Evolutionary conservation across 2,888 invertebrate genomes (phyloP).

Genomic region (Tortricodes alternella): DNA sequence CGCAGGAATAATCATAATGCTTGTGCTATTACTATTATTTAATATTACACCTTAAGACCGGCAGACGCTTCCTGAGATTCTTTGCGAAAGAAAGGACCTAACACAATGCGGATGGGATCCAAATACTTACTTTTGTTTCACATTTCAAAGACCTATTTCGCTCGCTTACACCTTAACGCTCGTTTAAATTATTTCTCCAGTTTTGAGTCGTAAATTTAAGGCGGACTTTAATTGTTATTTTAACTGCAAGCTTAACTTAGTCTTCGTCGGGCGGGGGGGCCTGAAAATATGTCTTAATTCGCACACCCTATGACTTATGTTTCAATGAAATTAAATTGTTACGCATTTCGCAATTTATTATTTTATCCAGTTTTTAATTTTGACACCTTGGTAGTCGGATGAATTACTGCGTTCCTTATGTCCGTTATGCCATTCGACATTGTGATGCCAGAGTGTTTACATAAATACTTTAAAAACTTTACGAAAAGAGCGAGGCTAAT

Average conservation of each 20-base stretch:
- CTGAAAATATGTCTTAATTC: conserved; percentile 81
- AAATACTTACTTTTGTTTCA: conserved; percentile 75
- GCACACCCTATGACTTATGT: conserved; percentile 76
- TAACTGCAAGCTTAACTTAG: conserved; percentile 80
- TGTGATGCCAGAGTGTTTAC: no score
- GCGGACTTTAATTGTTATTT: conserved; percentile 82
- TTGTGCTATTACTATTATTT: conserved; percentile 74
- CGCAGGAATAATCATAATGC: conserved; percentile 75
- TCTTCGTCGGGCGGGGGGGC: conserved; percentile 59
- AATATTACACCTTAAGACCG: conserved; percentile 75
- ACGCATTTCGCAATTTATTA: conserved; percentile 46
- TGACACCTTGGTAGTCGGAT: not conserved
- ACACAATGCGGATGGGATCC: conserved; percentile 56
- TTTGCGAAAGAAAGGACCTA: conserved; percentile 62
- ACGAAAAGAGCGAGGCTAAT: not conserved
- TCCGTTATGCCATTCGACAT: no score
- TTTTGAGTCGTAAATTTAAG: conserved; percentile 80
- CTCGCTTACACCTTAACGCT: conserved; percentile 63
- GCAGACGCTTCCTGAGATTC: conserved; percentile 54
- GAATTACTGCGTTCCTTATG: not conserved
- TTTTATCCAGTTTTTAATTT: conserved; percentile 40
- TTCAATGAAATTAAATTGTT: conserved; percentile 64
- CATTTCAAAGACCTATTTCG: conserved; percentile 70
- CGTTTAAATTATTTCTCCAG: conserved; percentile 79
- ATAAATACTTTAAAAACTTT: not conserved